These are phyloP conservation scores for Lordiphosa fenestrarum DNA, from an alignment of 2,888 invertebrate species.

Conservation along the genomic window DNA sequence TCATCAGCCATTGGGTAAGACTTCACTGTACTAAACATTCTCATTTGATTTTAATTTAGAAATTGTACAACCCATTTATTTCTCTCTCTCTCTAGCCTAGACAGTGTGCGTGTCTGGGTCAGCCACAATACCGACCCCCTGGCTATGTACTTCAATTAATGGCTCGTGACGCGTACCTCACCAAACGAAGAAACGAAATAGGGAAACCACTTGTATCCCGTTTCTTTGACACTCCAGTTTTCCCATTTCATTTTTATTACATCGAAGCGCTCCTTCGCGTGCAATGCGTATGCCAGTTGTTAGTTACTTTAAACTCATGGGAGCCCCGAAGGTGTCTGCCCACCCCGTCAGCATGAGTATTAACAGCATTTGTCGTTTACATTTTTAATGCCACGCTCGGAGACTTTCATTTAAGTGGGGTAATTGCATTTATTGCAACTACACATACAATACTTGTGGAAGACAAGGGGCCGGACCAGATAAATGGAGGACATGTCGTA, in stretches of 20 bases:
- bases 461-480: neutral
- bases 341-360: conserved; percentile 19
- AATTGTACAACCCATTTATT: conserved; percentile 64
- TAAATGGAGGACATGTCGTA: conserved; percentile 46
- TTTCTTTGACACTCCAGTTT: conserved; percentile 14
- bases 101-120: conserved; percentile 15
- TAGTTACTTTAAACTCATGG: conserved; percentile 12
- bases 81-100: neutral
- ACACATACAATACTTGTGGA: neutral
- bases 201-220: neutral
- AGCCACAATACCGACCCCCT: neutral
- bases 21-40: conserved; percentile 24
- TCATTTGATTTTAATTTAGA: conserved; percentile 54
- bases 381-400: conserved; percentile 43
- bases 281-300: conserved; percentile 8
- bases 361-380: conserved; percentile 48
- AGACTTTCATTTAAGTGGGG: conserved; percentile 41
- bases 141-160: conserved; percentile 38
- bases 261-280: neutral
- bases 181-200: neutral
- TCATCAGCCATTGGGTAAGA: no score
- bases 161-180: conserved; percentile 28
- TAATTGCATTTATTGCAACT: conserved; percentile 57
- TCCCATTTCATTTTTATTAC: conserved; percentile 1
- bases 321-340: conserved; percentile 2